phyloP scores from a whole-genome alignment of 1,140 invertebrate species.

The Laupala kohalensis region DNA sequence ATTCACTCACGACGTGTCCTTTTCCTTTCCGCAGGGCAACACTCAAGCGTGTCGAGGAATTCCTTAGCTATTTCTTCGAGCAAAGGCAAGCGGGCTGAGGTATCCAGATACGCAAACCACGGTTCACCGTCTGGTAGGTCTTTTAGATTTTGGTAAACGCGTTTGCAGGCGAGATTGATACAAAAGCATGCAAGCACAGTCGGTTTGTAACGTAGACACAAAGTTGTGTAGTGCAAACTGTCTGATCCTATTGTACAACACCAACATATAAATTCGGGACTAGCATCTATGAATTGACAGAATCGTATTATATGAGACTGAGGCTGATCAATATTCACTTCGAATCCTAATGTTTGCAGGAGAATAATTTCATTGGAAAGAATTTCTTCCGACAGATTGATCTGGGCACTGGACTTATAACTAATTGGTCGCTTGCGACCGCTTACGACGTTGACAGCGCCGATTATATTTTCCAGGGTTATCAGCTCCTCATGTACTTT shows the following conservation, averaged over 20 bases:
- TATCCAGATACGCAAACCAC: conserved; percentile 91
- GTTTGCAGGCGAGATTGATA: conserved; percentile 91
- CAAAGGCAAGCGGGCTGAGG: conserved; percentile 68
- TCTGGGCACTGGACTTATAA: conserved; percentile 56
- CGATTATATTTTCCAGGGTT: conserved; percentile 91
- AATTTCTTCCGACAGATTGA: conserved; percentile 71
- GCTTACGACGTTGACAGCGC: conserved; percentile 71
- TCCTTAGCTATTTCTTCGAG: conserved; percentile 68
- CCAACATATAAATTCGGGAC: conserved; percentile 89
- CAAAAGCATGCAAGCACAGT: conserved; percentile 94
- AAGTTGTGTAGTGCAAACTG: conserved; percentile 88
- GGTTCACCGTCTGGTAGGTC: conserved; percentile 79
- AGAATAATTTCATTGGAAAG: conserved; percentile 92
- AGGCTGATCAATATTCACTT: conserved; percentile 91
- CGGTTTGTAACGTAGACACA: conserved; percentile 91
- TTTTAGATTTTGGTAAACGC: conserved; percentile 91
- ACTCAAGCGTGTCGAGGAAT: conserved; percentile 78
- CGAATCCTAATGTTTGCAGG: conserved; percentile 91
- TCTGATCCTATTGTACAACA: conserved; percentile 97
- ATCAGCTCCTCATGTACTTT: conserved; percentile 95
- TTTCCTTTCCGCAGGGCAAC: conserved; percentile 78
- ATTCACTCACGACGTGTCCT: too few species aligned
- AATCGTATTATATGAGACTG: conserved; percentile 91
- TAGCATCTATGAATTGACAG: conserved; percentile 86
- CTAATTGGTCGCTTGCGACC: conserved; percentile 45